Base-by-base conservation (phyloP, 2,797 vertebrate species). In the Molossus alvarezi region DNA sequence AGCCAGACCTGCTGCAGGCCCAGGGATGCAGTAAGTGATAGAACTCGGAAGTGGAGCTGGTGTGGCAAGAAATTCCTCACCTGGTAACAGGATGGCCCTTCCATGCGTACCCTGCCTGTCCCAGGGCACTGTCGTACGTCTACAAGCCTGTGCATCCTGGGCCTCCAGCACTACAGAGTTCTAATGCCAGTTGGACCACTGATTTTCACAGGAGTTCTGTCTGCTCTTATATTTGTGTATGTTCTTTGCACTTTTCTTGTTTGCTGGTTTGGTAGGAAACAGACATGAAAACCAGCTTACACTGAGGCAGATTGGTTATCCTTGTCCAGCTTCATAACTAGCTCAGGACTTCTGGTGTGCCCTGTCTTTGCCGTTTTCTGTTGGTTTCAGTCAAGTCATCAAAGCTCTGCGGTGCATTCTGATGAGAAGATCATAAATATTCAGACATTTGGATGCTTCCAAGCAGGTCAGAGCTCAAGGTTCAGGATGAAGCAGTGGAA, bases 391-490 rank as follows among this genome's bases (percentile, higher is more conserved):
- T 67, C 55, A 87, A 83, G 48, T 57, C 64, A 71, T 75, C 55
- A 67, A 53, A 83, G 55, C 51, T 88, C 60, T 79, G 33, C 60
- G 60, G 12, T 60, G 15, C 82, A 81, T 92, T 87, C 71, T 84
- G 58, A 83, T 57, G 67, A 83, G 27, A 45, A 67, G 45, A 89
- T 58, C 9, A 69, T 77, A 85, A 93, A 95, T 92, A 94, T 88
- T 95, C 83, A 94, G 72, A 71, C 15, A 48, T 60, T 27, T 79
- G 11, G 25, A 58, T 82, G 12, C 23, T 86, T 86, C 53, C 12
- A 3, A 82, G 53, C 27, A 64, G 55, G 33, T 17, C 6, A n/a
- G 86, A 51, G 79, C 18, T 76, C 81, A 77, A 41, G 14, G 25
- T 71, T 83, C 71, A 87, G 48, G 58, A 41, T 4, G 48, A 69